phyloP scores from a whole-genome alignment of 2,113 vertebrate genomes.

The Piaya cayana region DNA sequence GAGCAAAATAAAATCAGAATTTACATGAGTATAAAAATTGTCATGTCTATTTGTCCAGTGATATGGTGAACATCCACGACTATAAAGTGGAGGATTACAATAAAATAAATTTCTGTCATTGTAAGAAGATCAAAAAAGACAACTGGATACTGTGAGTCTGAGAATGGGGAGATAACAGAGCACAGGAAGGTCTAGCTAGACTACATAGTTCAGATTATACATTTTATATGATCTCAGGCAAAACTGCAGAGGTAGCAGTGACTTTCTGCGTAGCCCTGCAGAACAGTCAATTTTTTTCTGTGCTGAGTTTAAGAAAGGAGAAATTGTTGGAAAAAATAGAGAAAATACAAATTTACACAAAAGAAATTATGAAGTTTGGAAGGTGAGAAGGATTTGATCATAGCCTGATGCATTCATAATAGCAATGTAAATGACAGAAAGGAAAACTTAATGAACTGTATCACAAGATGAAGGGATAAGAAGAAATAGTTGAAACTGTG shows the following conservation, averaged over 20 bases:
- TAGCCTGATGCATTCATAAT: not conserved
- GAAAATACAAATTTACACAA: not conserved
- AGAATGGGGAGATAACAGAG: not conserved
- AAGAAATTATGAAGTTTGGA: not conserved
- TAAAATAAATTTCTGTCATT: not conserved
- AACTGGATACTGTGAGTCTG: not conserved
- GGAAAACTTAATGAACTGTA: not conserved
- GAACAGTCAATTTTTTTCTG: not conserved
- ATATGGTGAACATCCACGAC: not conserved
- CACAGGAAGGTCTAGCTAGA: not conserved
- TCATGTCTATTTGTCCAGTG: not conserved
- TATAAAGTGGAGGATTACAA: not conserved
- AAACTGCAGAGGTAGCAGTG: not conserved
- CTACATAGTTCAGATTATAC: not conserved
- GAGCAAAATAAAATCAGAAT: not conserved
- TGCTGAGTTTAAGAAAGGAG: not conserved
- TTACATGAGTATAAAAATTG: not conserved
- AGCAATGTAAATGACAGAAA: not conserved
- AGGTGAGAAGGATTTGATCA: not conserved
- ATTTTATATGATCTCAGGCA: not conserved
- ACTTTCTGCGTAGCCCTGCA: not conserved
- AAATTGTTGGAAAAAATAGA: not conserved
- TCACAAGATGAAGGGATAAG: constrained; percentile 17
- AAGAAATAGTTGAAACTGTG: not conserved
- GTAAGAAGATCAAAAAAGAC: not conserved